Percentiles rank a stretch among this genome's conserved stretches.
These are phyloP conservation scores for Characodon lateralis DNA, from an alignment of 2,797 vertebrate genomes.

Conservation along the genomic window DNA sequence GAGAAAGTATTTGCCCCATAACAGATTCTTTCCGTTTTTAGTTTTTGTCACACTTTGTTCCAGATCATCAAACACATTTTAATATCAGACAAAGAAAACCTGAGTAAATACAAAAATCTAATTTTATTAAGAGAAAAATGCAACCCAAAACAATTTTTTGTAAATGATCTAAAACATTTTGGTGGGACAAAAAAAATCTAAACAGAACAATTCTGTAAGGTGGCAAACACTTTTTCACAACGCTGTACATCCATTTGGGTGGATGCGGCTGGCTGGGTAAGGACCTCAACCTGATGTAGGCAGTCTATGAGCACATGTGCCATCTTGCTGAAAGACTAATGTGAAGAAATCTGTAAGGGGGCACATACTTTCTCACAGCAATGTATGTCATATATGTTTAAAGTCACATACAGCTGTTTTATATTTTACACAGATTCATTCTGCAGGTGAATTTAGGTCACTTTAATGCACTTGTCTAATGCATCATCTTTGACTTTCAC, in stretches of 20 bases:
- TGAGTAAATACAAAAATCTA: not conserved
- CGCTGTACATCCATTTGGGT: not conserved
- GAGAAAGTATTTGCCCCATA: not conserved
- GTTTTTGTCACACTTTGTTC: not conserved
- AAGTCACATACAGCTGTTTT: slow-evolving; percentile 36
- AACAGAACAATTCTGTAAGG: not conserved
- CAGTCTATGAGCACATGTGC: not conserved
- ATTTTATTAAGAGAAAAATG: not conserved
- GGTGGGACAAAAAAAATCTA: not conserved
- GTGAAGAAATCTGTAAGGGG: not conserved
- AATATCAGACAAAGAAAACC: not conserved
- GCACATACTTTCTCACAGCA: not conserved
- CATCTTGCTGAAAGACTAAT: not conserved
- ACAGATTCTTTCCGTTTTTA: not conserved
- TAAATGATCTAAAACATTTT: not conserved
- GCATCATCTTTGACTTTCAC: slow-evolving; percentile 13
- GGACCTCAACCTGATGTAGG: not conserved
- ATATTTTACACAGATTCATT: slow-evolving; percentile 25
- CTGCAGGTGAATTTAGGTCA: slow-evolving; percentile 36
- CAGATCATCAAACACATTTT: not conserved
- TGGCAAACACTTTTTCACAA: not conserved
- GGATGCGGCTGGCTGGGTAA: too few relatives aligned
- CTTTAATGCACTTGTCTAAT: slow-evolving; percentile 23
- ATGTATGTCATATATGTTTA: slow-evolving; percentile 29
- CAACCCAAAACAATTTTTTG: not conserved